Percentiles rank a stretch among this genome's conserved stretches.
These are phyloP conservation scores for Euzetes globulus DNA, from an alignment of 2,888 invertebrate genomes.

Conservation along the genomic window DNA sequence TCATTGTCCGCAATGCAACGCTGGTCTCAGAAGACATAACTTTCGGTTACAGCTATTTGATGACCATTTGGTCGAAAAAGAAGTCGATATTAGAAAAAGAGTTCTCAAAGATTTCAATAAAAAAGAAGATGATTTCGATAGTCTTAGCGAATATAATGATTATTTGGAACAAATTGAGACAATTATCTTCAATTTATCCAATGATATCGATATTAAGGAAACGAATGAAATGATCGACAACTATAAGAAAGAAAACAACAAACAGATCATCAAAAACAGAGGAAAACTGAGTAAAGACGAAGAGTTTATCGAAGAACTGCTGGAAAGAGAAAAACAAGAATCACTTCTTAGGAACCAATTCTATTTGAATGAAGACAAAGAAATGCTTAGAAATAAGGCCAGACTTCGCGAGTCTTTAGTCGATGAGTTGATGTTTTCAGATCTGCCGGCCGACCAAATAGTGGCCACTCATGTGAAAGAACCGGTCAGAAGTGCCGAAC, in stretches of 20 bases:
- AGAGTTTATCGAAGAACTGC: slow-evolving; percentile 71
- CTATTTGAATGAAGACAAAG: slow-evolving; percentile 44
- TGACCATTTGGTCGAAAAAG: slow-evolving; percentile 92
- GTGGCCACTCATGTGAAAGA: slow-evolving; percentile 64
- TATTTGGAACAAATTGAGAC: slow-evolving; percentile 92
- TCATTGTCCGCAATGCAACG: slow-evolving; percentile 86
- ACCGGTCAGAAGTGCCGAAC: background rate
- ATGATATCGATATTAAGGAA: slow-evolving; percentile 77
- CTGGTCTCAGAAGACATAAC: slow-evolving; percentile 74
- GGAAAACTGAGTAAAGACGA: slow-evolving; percentile 61
- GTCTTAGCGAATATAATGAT: slow-evolving; percentile 79
- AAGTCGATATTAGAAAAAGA: slow-evolving; percentile 84
- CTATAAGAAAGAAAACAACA: slow-evolving; percentile 78
- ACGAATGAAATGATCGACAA: slow-evolving; percentile 84
- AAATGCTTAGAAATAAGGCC: slow-evolving; percentile 39
- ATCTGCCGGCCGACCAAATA: slow-evolving; percentile 79
- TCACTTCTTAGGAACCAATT: slow-evolving; percentile 58
- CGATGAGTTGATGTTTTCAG: slow-evolving; percentile 89
- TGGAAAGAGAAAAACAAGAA: slow-evolving; percentile 63
- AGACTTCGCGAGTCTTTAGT: slow-evolving; percentile 83
- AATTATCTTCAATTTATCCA: slow-evolving; percentile 79
- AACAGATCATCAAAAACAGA: slow-evolving; percentile 47
- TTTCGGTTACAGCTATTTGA: slow-evolving; percentile 83
- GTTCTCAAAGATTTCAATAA: slow-evolving; percentile 85
- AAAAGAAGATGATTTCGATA: slow-evolving; percentile 82